A percentile compares a stretch with the other conserved stretches of the same genome.
These are phyloP conservation scores for Phortica okadai DNA, from an alignment of 2,888 invertebrate genomes.

Conservation along the genomic window DNA sequence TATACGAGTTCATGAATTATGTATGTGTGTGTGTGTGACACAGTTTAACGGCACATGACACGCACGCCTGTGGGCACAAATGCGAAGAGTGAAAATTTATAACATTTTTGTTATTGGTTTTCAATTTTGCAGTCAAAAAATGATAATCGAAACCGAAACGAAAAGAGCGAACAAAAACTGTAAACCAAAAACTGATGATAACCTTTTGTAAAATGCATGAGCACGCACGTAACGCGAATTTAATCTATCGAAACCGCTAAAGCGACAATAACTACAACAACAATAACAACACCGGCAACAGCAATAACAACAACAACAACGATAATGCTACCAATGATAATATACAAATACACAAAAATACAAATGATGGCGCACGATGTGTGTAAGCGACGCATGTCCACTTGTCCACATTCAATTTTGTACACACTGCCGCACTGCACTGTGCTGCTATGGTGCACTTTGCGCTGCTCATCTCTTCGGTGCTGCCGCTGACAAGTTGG, in stretches of 20 bases:
- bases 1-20: neutral
- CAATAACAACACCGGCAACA: neutral
- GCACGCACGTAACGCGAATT: neutral
- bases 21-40: neutral
- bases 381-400: neutral
- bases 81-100: neutral
- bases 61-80: too few relatives aligned
- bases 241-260: conserved; percentile 18
- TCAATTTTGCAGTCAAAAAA: neutral
- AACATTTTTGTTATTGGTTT: neutral
- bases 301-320: neutral
- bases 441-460: too few relatives aligned
- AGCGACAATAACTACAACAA: neutral
- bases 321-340: neutral
- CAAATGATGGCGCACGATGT: neutral
- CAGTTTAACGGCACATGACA: too few relatives aligned
- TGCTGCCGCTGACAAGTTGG: too few relatives aligned
- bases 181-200: conserved; percentile 15
- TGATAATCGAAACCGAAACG: neutral
- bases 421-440: too few relatives aligned
- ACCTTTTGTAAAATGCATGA: conserved; percentile 24
- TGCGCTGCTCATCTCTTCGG: too few relatives aligned
- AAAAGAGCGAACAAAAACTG: neutral
- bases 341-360: neutral
- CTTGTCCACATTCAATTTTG: neutral